These are phyloP conservation scores for Halcyon badia DNA, from an alignment of 2,797 vertebrate species.

Conservation along the genomic window DNA sequence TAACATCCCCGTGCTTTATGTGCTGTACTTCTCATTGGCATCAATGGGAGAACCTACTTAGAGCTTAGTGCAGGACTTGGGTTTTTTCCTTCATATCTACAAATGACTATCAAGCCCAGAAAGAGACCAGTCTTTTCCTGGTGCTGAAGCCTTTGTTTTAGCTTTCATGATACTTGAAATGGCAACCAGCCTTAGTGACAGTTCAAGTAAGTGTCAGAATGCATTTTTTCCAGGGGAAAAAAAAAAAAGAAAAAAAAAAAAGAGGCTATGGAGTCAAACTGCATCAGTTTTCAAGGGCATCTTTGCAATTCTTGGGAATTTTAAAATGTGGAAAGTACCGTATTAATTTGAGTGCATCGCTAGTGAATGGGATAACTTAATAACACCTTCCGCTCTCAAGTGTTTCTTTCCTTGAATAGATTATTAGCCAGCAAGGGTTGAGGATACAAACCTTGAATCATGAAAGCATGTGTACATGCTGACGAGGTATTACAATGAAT, in stretches of 20 bases:
- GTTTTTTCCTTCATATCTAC: not conserved
- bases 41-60: not conserved
- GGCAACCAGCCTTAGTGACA: not conserved
- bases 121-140: not conserved
- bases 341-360: conserved; percentile 16
- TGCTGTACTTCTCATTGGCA: not conserved
- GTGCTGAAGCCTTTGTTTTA: not conserved
- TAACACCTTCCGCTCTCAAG: conserved; percentile 47
- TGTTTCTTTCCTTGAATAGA: conserved; percentile 59
- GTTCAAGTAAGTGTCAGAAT: not conserved
- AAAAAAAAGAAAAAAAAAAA: not conserved
- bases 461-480: conserved; percentile 3
- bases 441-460: conserved; percentile 47
- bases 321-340: conserved; percentile 42
- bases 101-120: not conserved
- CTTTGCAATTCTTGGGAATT: conserved; percentile 18
- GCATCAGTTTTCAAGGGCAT: conserved; percentile 38
- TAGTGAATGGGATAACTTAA: conserved; percentile 50
- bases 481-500: conserved; percentile 39
- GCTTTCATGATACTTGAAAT: conserved; percentile 36
- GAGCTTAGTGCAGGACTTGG: not conserved
- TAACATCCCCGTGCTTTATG: not conserved
- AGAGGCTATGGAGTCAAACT: not conserved
- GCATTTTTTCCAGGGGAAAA: not conserved
- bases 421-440: conserved; percentile 50